Evolutionary conservation across 2,797 vertebrate species (phyloP), one percentile per base, ranked within the genome.

Genomic region (Linurgus olivaceus): DNA sequence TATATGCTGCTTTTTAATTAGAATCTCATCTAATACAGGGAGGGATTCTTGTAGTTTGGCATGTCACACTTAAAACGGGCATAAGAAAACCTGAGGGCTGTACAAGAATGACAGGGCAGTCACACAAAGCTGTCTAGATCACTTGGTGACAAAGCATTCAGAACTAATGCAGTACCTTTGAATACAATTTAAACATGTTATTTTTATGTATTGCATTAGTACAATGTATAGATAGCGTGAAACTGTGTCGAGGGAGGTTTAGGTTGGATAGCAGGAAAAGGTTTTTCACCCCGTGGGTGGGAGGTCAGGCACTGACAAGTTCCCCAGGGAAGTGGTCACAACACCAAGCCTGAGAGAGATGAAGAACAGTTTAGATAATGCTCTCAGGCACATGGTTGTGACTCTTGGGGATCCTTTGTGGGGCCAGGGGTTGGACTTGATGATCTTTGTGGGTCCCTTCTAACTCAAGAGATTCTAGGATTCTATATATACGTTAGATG

Each of bases 351-450:
- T 57, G 24, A 23, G 11, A 45, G 44, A 51, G 50, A 4, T 63
- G n/a, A 57, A 57, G 29, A 40, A 38, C 2, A 6, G 2, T 63
- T 71, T 70, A 51, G 24, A 19, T 17, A 50, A 38, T 0, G 0
- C 11, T 63, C 10, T n/a, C 17, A 33, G 37, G 44, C 28, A 63
- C 24, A 17, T 17, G 51, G 12, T 28, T 44, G 50, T 76, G 37
- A 45, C 11, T 58, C n/a, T 18, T 45, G 29, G 28, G 10, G 38
- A 10, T 54, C 29, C 33, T 67, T 8, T 19, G 17, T 3, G 10
- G 17, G 26, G 9, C n/a, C 33, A 57, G 28, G 13, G 5, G 7
- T 7, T 33, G 37, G 20, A 23, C 8, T 57, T 26, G 11, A 38
- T 50, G 18, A n/a, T 48, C 28, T 28, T 38, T 57, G 8, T n/a